A percentile compares a stretch with the other conserved stretches of the same genome.
Conservation (phyloP, 2,888 invertebrate genomes). For the Pegoplata infirma region DNA sequence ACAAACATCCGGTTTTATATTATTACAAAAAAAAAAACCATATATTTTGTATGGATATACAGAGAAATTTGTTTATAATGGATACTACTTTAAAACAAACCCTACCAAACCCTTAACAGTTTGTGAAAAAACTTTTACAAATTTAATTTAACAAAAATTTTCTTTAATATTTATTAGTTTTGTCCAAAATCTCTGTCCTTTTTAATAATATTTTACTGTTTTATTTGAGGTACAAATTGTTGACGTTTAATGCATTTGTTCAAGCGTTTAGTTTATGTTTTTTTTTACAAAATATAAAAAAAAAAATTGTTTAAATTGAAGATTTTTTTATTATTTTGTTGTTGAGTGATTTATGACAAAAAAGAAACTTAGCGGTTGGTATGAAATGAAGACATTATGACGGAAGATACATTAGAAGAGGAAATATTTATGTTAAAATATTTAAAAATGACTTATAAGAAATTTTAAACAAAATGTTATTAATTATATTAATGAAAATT, state of each 20-base stretch:
- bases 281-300: background rate
- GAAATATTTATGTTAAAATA: conserved; percentile 9
- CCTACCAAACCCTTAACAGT: too few relatives aligned
- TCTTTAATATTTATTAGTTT: too few relatives aligned
- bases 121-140: too few relatives aligned
- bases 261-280: conserved; percentile 35
- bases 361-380: background rate
- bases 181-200: too few relatives aligned
- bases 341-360: conserved; percentile 43
- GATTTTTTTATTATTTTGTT: conserved; percentile 16
- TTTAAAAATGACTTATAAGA: background rate
- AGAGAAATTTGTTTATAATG: background rate
- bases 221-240: conserved; percentile 1
- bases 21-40: background rate
- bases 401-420: conserved; percentile 29
- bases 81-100: too few relatives aligned
- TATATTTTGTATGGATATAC: background rate
- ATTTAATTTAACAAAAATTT: too few relatives aligned
- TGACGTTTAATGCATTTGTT: conserved; percentile 47
- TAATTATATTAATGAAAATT: background rate
- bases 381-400: conserved; percentile 30
- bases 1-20: conserved; percentile 48
- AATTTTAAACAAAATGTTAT: background rate
- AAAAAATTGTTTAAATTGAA: background rate
- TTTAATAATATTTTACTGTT: too few relatives aligned